A percentile compares a stretch with the other conserved stretches of the same genome.
These are phyloP conservation scores for Mycteria americana DNA, from an alignment of 2,797 vertebrate genomes.

Conservation along the genomic window DNA sequence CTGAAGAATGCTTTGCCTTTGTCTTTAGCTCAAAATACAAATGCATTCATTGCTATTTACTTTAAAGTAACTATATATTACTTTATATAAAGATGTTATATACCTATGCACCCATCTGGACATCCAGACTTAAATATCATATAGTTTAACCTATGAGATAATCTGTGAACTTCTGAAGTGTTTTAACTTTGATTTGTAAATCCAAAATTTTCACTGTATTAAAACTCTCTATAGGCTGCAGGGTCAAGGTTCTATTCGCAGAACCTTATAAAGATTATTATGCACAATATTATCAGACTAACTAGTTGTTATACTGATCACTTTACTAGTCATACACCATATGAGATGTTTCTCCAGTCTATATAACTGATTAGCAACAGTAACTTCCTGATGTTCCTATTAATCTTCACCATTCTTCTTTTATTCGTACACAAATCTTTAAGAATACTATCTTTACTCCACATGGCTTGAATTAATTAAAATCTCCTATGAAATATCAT, in stretches of 20 bases:
- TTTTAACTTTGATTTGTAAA: not conserved
- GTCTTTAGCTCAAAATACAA: not conserved
- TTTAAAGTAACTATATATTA: not conserved
- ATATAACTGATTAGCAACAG: not conserved
- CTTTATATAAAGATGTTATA: not conserved
- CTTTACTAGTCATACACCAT: not conserved
- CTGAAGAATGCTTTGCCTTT: not conserved
- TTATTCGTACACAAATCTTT: not conserved
- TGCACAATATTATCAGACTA: not conserved
- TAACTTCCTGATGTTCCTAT: not conserved
- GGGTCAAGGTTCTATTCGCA: not conserved
- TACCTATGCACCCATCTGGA: not conserved
- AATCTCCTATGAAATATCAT: not conserved
- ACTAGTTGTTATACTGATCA: not conserved
- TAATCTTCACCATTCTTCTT: not conserved
- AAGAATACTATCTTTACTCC: not conserved
- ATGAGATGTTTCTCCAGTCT: not conserved
- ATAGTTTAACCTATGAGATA: not conserved
- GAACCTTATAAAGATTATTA: not conserved
- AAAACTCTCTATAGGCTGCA: not conserved
- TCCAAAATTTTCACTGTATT: not conserved
- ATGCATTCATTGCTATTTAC: not conserved
- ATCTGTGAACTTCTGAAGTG: not conserved
- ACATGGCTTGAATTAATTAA: not conserved
- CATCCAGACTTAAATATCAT: not conserved